These are phyloP conservation scores for Carposina sasakii DNA, from an alignment of 1,140 invertebrate genomes.

Conservation along the genomic window DNA sequence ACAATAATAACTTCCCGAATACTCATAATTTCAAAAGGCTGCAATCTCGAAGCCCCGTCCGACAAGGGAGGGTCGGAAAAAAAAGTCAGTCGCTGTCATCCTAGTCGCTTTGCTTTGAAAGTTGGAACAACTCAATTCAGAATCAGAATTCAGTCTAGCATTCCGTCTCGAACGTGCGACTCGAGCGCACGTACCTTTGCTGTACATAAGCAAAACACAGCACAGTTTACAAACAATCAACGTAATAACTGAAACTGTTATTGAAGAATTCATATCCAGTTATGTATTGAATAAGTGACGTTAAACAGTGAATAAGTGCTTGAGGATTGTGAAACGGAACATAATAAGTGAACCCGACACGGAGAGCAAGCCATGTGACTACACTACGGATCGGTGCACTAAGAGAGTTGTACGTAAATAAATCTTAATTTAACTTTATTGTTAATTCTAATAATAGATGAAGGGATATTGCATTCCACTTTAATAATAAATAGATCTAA, in stretches of 20 bases:
- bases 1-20: too few species aligned
- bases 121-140: too few species aligned
- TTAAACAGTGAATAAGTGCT: conserved; percentile 50
- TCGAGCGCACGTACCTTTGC: conserved; percentile 23
- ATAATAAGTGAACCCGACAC: conserved; percentile 50
- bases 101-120: too few species aligned
- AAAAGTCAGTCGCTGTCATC: too few species aligned
- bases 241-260: conserved; percentile 20
- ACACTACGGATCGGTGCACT: conserved; percentile 42
- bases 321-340: conserved; percentile 44
- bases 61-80: too few species aligned
- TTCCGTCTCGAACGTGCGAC: conserved; percentile 49
- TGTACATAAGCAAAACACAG: conserved; percentile 16
- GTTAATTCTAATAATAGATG: conserved; percentile 32
- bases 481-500: too few species aligned
- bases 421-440: conserved; percentile 53
- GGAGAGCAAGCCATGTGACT: conserved; percentile 63
- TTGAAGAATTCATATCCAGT: conserved; percentile 20
- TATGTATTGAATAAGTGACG: conserved; percentile 39
- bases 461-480: conserved; percentile 17
- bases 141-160: too few species aligned
- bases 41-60: too few species aligned
- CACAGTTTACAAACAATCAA: too few species aligned
- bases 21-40: too few species aligned
- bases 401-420: conserved; percentile 56